Conservation (phyloP, 2,797 vertebrate genomes). For the Falco columbarius region DNA sequence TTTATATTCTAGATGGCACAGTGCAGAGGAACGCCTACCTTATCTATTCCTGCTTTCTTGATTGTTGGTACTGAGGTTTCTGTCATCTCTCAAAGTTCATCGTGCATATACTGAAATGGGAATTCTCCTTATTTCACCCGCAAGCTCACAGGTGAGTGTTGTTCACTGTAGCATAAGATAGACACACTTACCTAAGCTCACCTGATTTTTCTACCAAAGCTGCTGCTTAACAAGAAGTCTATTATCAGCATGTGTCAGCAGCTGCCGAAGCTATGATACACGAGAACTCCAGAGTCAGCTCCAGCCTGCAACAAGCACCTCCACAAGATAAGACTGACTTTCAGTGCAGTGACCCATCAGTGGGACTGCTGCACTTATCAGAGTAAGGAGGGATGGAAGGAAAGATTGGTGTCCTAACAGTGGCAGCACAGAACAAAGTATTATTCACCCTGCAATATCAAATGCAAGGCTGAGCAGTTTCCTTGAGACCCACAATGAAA, state of each 20-base stretch:
- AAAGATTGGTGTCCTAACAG: neutral
- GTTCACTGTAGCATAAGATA: neutral
- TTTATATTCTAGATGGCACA: slow-evolving; percentile 28
- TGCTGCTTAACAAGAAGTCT: neutral
- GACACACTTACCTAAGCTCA: neutral
- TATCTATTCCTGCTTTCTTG: neutral
- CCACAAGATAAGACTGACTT: neutral
- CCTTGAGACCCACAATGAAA: neutral
- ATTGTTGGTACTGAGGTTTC: neutral
- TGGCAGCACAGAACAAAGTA: neutral
- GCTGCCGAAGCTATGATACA: neutral
- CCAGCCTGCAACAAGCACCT: neutral
- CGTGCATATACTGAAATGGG: neutral
- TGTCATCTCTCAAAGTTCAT: slow-evolving; percentile 12
- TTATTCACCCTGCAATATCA: neutral
- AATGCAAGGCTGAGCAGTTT: neutral
- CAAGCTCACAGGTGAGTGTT: neutral
- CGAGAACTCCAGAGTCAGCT: neutral
- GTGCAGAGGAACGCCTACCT: slow-evolving; percentile 44
- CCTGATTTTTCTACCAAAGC: neutral
- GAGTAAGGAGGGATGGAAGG: neutral
- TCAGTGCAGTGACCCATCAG: neutral
- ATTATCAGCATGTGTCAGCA: neutral
- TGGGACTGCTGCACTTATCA: neutral
- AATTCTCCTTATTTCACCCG: neutral